Conservation (phyloP, 2,888 invertebrate genomes). For the Argyra leucocephala region DNA sequence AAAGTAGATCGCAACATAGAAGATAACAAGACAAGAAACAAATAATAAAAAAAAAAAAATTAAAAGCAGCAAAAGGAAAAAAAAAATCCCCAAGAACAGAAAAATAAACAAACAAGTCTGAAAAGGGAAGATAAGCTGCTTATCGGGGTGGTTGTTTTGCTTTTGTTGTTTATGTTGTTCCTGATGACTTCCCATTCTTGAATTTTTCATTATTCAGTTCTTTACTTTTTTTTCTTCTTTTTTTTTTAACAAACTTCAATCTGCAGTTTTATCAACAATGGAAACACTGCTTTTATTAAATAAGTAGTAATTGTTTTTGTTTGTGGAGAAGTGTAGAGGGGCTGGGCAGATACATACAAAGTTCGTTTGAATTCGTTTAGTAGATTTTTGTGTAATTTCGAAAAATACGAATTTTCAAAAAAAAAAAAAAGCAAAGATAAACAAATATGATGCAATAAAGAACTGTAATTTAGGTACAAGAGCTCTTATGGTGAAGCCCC, state of each 20-base stretch:
- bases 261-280: not conserved
- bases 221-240: not conserved
- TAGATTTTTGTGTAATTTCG: no score
- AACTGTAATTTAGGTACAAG: no score
- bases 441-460: no score
- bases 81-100: constrained; percentile 8
- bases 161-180: not conserved
- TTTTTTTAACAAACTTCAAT: not conserved
- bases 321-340: no score
- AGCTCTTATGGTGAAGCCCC: no score
- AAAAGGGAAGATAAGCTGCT: constrained; percentile 35
- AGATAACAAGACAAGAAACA: not conserved
- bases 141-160: constrained; percentile 20
- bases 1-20: constrained; percentile 8
- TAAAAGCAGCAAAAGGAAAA: not conserved
- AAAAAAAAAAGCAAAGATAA: no score
- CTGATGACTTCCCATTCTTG: not conserved
- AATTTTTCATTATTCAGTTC: no score
- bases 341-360: no score
- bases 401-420: no score
- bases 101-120: constrained; percentile 24
- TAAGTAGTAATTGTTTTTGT: no score
- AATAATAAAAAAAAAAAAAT: no score
- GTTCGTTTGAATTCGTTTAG: no score
- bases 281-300: not conserved